Percentiles rank a stretch among this genome's conserved stretches.
Evolutionary conservation across 1,140 invertebrate species (phyloP).

Genomic region (Formica selysi): DNA sequence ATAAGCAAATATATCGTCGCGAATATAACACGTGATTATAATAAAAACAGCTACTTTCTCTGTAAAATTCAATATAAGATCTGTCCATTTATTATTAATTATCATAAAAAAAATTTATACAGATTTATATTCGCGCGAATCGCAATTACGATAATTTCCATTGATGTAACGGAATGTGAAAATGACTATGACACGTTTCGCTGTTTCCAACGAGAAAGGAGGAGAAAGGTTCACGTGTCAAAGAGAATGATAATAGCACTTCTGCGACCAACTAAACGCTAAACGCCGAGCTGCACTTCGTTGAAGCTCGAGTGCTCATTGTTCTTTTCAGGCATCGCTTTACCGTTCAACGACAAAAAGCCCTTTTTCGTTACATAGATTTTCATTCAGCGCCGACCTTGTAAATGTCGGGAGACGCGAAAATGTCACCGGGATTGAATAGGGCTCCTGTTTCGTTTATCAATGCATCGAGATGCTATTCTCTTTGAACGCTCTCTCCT

Average conservation of each 20-base stretch:
- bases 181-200: conserved; percentile 35
- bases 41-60: background rate
- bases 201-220: background rate
- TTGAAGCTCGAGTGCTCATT: conserved; percentile 73
- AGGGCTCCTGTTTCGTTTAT: conserved; percentile 47
- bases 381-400: conserved; percentile 52
- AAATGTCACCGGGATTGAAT: conserved; percentile 47
- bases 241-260: conserved; percentile 71
- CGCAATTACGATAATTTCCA: background rate
- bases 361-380: conserved; percentile 52
- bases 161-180: conserved; percentile 9
- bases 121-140: background rate
- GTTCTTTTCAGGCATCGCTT: conserved; percentile 69
- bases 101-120: background rate
- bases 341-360: conserved; percentile 60
- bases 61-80: background rate
- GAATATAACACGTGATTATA: background rate
- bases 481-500: conserved; percentile 36
- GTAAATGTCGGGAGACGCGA: conserved; percentile 39
- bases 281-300: conserved; percentile 66
- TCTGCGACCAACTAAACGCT: conserved; percentile 53
- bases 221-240: conserved; percentile 41
- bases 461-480: conserved; percentile 33
- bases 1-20: background rate
- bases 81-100: background rate